Evolutionary conservation across 2,113 vertebrate genomes (phyloP), one percentile per base, ranked within the genome.

Genomic region (Silurus asotus): DNA sequence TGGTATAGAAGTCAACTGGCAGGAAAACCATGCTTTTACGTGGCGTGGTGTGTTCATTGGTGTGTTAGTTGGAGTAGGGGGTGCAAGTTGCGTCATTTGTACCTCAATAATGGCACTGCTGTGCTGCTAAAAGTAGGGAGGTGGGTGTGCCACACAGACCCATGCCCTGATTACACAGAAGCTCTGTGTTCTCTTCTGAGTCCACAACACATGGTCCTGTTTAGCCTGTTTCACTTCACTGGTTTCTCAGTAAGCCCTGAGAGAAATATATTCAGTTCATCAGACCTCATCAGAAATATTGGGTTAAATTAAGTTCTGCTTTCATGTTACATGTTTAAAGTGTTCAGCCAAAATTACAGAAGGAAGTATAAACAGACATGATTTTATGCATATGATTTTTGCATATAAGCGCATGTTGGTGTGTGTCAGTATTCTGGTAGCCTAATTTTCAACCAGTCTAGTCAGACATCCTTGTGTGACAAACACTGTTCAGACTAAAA

Each of bases 131-230:
- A 89, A 87, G 92, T 89, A 56, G 84, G 75, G 90, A 87, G 90
- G 90, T 89, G 81, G 91, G 90, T 88, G 91, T 94, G 93, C 93
- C 92, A 88, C 92, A 90, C 91, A 90, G 69, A 89, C 86, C 89
- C 85, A 69, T 92, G 88, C 91, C 91, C 92, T 93, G 92, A 67
- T 90, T 91, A 92, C 93, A 95, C 93, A 94, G 93, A 90, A 91
- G 89, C 91, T 87, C 91, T 92, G 94, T 94, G 94, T 95, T 94
- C 92, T 89, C 84, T 58, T 51, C 86, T 82, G 59, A 69, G 37
- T 93, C 89, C 90, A 14, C 90, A 80, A 93, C 93, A 95, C 90
- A 94, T 93, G 93, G 90, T 91, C 92, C 69, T 85, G 81, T 91
- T 95, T 93, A 93, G 90, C 85, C 86, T 85, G 88, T 89, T 91